Conservation (phyloP, 2,113 vertebrate species). For the Bubo scandiacus region DNA sequence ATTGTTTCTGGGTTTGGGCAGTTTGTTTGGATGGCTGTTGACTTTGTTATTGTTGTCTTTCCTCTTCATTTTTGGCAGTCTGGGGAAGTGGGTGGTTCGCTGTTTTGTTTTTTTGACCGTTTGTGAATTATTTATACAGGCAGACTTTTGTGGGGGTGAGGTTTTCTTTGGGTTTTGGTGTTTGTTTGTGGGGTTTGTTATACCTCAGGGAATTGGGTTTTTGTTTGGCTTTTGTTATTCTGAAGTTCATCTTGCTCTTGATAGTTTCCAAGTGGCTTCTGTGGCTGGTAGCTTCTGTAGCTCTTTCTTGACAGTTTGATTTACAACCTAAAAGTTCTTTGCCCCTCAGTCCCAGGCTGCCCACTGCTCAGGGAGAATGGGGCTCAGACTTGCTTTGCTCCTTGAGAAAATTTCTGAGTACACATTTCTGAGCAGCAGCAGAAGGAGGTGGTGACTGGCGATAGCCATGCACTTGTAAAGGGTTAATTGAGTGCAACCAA, state of each 20-base stretch:
- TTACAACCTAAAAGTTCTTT: background rate
- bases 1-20: background rate
- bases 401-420: background rate
- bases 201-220: background rate
- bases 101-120: background rate
- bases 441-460: background rate
- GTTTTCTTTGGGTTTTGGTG: background rate
- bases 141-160: background rate
- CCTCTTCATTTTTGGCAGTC: background rate
- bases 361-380: background rate
- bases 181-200: background rate
- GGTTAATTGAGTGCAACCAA: background rate
- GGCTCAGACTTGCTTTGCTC: background rate
- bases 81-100: background rate
- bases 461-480: background rate
- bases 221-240: background rate
- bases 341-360: background rate
- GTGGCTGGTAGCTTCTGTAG: background rate
- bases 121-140: background rate
- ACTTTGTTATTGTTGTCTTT: background rate
- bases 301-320: background rate
- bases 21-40: background rate
- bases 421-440: background rate
- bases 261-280: background rate
- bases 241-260: background rate